Evolutionary conservation across 2,113 vertebrate genomes (phyloP).

Genomic region (Lanius collurio): DNA sequence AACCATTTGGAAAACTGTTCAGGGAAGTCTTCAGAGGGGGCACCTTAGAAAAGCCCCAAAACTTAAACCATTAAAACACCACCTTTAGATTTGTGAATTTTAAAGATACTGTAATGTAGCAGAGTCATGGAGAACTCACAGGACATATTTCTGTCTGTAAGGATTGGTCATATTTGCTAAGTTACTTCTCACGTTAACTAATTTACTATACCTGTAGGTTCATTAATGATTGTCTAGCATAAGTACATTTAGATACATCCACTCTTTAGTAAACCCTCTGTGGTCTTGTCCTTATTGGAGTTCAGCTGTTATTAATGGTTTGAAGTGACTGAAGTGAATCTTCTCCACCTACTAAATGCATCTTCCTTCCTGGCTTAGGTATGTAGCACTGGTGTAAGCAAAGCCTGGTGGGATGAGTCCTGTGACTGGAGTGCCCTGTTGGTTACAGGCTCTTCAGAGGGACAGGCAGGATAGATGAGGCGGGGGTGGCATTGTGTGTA

Average conservation of each 20-base stretch:
- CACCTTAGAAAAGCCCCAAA: neutral
- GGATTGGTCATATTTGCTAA: neutral
- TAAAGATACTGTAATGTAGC: neutral
- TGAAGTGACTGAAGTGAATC: neutral
- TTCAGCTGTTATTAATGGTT: neutral
- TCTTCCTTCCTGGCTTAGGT: neutral
- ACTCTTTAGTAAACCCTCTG: neutral
- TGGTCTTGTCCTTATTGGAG: neutral
- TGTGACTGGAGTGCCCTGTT: neutral
- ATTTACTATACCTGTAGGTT: neutral
- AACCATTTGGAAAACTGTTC: neutral
- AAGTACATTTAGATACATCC: neutral
- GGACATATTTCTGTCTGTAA: neutral
- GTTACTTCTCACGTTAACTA: neutral
- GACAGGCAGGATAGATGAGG: neutral
- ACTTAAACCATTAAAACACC: neutral
- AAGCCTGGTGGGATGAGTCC: neutral
- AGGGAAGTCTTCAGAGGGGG: neutral
- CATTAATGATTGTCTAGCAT: neutral
- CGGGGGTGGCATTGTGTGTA: accelerated
- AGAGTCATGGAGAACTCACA: neutral
- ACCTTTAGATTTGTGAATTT: neutral
- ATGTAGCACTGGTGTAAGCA: neutral
- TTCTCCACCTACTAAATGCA: neutral
- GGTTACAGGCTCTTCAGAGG: neutral